phyloP scores from a whole-genome alignment of 1,140 invertebrate genomes.

The Diabrotica undecimpunctata region DNA sequence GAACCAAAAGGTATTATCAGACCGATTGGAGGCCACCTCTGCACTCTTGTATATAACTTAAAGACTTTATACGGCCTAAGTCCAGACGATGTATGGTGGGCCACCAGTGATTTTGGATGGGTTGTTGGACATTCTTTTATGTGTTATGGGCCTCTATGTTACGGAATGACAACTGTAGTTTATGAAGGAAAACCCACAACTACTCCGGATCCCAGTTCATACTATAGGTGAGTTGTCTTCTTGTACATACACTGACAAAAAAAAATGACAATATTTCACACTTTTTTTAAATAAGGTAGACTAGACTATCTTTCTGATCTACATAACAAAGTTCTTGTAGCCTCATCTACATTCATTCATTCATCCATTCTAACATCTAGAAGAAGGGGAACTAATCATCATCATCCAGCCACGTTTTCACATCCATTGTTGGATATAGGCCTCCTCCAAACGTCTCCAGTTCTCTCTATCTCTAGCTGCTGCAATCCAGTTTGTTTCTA shows the following conservation, averaged over 20 bases:
- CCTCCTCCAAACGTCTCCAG: too few species aligned
- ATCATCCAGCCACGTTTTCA: too few species aligned
- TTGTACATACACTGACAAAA: background rate
- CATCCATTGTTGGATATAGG: too few species aligned
- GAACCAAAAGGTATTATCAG: conserved; percentile 81
- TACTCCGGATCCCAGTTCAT: conserved; percentile 86
- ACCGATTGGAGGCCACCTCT: conserved; percentile 83
- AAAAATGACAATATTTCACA: background rate
- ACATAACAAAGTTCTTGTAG: too few species aligned
- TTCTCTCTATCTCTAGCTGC: too few species aligned
- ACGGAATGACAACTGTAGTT: conserved; percentile 79
- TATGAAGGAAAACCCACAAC: conserved; percentile 94
- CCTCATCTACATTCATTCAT: too few species aligned
- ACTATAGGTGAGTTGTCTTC: conserved; percentile 63
- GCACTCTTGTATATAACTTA: conserved; percentile 81
- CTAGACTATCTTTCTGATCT: too few species aligned
- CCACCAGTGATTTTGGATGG: conserved; percentile 81
- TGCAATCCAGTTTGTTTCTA: too few species aligned
- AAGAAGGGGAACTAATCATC: too few species aligned
- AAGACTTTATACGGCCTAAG: conserved; percentile 76
- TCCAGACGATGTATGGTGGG: conserved; percentile 85
- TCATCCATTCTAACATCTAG: too few species aligned
- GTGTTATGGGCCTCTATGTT: conserved; percentile 82
- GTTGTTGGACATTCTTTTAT: conserved; percentile 94
- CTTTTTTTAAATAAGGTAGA: background rate